Percentiles rank a stretch among this genome's conserved stretches.
Conservation (phyloP, 2,797 vertebrate genomes). For the Semotilus atromaculatus region DNA sequence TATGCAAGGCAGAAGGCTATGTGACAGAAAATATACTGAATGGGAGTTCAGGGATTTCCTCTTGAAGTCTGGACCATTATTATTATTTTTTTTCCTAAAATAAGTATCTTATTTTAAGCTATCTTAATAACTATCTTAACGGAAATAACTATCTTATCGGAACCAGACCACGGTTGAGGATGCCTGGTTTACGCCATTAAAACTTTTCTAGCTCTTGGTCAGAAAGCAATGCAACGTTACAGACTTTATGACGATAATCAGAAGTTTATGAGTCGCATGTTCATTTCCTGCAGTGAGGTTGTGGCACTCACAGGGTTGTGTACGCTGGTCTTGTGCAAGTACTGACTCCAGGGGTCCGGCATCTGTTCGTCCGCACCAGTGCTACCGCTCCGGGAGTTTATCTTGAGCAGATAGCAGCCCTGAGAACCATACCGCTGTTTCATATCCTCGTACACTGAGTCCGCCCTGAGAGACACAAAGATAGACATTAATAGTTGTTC, state of each 20-base stretch:
- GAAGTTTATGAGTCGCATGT: not conserved
- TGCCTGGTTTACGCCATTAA: not conserved
- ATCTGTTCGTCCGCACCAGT: slow-evolving; percentile 91
- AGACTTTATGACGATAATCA: not conserved
- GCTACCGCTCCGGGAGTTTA: slow-evolving; percentile 87
- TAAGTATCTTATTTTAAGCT: no score
- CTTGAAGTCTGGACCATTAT: no score
- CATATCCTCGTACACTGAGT: slow-evolving; percentile 95
- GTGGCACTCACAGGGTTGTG: slow-evolving; percentile 82
- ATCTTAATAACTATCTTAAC: no score
- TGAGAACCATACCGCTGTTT: slow-evolving; percentile 96
- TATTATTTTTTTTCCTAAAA: no score
- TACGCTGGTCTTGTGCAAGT: slow-evolving; percentile 88
- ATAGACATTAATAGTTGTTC: not conserved
- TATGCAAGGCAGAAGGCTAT: no score
- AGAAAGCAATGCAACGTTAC: not conserved
- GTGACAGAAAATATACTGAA: no score
- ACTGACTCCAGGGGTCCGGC: slow-evolving; percentile 98
- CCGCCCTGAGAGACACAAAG: slow-evolving; percentile 79
- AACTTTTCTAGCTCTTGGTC: not conserved
- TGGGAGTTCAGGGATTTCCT: no score
- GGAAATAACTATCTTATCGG: no score
- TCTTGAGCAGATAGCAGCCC: slow-evolving; percentile 95
- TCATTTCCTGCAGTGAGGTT: not conserved
- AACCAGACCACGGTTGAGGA: no score